phyloP scores from a whole-genome alignment of 2,113 vertebrate species.

The Gorsachius goisagi region DNA sequence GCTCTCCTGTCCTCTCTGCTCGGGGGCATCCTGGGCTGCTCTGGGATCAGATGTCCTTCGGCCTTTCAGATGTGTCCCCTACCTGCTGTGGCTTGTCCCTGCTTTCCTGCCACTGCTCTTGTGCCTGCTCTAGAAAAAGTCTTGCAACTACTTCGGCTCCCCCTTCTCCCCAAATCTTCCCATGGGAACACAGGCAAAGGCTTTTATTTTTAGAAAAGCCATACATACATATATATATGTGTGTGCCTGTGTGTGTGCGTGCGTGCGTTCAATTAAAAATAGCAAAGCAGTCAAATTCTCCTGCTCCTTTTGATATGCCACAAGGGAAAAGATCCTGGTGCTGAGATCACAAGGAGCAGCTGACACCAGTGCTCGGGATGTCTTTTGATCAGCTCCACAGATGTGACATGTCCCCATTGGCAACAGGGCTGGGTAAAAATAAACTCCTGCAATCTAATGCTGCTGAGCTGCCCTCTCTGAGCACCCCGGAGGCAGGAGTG shows the following conservation, averaged over 20 bases:
- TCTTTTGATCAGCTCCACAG: slow-evolving; percentile 71
- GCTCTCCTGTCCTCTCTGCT: neutral
- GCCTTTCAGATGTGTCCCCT: neutral
- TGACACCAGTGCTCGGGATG: slow-evolving; percentile 57
- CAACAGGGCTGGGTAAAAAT: slow-evolving; percentile 63
- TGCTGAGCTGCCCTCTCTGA: slow-evolving; percentile 19
- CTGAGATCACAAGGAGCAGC: slow-evolving; percentile 69
- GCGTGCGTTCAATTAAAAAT: slow-evolving; percentile 49
- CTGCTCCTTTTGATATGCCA: slow-evolving; percentile 71
- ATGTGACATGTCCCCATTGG: slow-evolving; percentile 63
- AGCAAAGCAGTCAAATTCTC: slow-evolving; percentile 60
- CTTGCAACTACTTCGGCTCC: slow-evolving; percentile 17
- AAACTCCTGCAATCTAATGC: slow-evolving; percentile 39
- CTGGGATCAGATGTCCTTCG: neutral
- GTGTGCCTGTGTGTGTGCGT: neutral
- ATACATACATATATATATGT: slow-evolving; percentile 38
- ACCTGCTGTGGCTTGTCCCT: neutral
- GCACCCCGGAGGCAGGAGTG: neutral
- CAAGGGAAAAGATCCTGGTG: slow-evolving; percentile 62
- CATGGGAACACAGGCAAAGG: slow-evolving; percentile 58
- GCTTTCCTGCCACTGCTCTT: neutral
- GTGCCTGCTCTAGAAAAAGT: neutral
- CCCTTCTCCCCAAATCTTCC: slow-evolving; percentile 47
- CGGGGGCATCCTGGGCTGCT: neutral
- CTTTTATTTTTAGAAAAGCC: slow-evolving; percentile 65